phyloP scores from a whole-genome alignment of 2,888 invertebrate species.

The Lepidocyrtoides sp. region DNA sequence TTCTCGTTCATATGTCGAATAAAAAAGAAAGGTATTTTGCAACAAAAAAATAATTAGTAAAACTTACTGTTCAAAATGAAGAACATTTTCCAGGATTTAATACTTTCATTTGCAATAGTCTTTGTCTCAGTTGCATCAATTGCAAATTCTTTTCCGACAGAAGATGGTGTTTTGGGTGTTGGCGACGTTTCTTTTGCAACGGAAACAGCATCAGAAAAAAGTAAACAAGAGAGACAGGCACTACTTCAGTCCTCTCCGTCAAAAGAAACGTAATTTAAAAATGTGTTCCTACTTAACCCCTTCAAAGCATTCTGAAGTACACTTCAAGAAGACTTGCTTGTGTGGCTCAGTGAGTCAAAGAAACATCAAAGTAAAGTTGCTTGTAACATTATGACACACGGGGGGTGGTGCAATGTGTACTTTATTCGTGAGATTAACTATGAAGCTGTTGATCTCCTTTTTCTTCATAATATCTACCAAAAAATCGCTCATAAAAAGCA shows the following conservation, averaged over 20 bases:
- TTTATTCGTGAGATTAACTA: conserved; percentile 20
- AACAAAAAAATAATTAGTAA: too few relatives aligned
- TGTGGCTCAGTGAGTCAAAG: conserved; percentile 16
- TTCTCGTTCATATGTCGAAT: neutral
- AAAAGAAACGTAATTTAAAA: conserved; percentile 72
- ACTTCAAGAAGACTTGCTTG: neutral
- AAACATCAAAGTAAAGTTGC: conserved; percentile 31
- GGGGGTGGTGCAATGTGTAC: neutral
- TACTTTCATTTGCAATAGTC: neutral
- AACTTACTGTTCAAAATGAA: conserved; percentile 34
- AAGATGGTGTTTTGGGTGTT: neutral
- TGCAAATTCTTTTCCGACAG: conserved; percentile 13
- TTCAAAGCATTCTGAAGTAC: neutral
- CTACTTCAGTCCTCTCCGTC: conserved; percentile 53
- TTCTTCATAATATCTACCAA: neutral
- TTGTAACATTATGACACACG: neutral
- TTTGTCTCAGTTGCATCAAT: neutral
- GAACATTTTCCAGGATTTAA: conserved; percentile 14
- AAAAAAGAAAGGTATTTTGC: neutral
- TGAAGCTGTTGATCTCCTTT: neutral
- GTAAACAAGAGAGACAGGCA: conserved; percentile 66
- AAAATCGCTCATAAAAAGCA: too few relatives aligned
- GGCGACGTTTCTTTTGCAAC: neutral
- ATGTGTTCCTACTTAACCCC: neutral
- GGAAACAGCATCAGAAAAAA: conserved; percentile 8